A percentile compares a stretch with the other conserved stretches of the same genome.
phyloP scores from a whole-genome alignment of 2,797 vertebrate species.

The Chloroceryle inda region DNA sequence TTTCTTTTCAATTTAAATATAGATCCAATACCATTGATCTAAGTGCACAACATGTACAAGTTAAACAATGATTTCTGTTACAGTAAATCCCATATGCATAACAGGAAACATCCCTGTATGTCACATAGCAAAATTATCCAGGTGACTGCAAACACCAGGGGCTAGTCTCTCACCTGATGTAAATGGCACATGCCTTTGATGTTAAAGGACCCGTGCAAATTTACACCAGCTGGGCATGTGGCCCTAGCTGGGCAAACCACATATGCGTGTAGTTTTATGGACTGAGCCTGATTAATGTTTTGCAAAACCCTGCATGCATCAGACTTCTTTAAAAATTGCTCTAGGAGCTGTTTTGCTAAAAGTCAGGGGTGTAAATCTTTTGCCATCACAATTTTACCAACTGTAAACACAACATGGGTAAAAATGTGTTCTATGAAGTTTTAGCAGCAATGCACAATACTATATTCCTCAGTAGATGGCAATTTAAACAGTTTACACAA shows the following conservation, averaged over 20 bases:
- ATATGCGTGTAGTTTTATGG: constrained; percentile 70
- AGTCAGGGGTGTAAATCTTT: constrained; percentile 4
- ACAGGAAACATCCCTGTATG: constrained; percentile 68
- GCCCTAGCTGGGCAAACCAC: constrained; percentile 59
- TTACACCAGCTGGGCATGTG: constrained; percentile 59
- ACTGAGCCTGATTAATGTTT: constrained; percentile 73
- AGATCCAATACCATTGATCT: not conserved
- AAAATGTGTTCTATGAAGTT: not conserved
- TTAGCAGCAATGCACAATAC: not conserved
- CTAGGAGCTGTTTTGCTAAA: not conserved
- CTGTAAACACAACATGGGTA: not conserved
- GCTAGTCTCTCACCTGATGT: constrained; percentile 69
- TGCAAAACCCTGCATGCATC: constrained; percentile 35
- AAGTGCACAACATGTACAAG: not conserved
- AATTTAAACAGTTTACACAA: not conserved
- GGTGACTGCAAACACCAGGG: constrained; percentile 75
- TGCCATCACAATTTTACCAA: not conserved
- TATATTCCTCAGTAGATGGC: not conserved
- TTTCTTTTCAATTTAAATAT: not conserved
- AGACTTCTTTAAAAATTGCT: constrained; percentile 37
- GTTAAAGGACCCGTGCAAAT: constrained; percentile 68
- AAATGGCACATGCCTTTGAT: constrained; percentile 64
- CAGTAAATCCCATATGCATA: constrained; percentile 39
- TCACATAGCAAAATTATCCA: constrained; percentile 68
- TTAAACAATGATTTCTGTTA: constrained; percentile 24